Conservation (phyloP, 2,113 vertebrate genomes). For the Rutilus rutilus region DNA sequence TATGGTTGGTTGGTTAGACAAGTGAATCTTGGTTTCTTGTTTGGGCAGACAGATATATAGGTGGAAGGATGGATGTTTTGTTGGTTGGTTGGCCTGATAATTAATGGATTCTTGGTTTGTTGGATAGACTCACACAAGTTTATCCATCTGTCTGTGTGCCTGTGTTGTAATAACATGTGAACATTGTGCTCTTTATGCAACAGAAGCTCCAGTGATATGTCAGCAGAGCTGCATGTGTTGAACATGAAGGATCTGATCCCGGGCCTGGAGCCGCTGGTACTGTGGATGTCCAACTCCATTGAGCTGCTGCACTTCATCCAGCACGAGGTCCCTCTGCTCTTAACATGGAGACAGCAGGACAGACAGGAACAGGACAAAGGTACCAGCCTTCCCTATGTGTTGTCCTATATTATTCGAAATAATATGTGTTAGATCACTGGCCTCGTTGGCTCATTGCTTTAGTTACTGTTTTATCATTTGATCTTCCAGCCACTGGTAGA, state of each 20-base stretch:
- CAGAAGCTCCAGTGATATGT: slow-evolving; percentile 57
- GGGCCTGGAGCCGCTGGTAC: slow-evolving; percentile 71
- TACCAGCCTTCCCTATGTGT: neutral
- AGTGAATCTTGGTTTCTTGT: neutral
- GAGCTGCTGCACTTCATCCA: slow-evolving; percentile 82
- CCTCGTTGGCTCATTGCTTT: neutral
- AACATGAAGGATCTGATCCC: slow-evolving; percentile 68
- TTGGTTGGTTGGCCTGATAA: neutral
- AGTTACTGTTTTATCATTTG: neutral
- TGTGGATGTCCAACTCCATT: slow-evolving; percentile 82
- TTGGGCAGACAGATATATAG: neutral
- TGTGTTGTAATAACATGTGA: neutral
- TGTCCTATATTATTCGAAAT: neutral
- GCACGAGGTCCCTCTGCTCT: slow-evolving; percentile 75
- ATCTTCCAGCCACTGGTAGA: neutral
- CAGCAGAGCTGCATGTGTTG: slow-evolving; percentile 51
- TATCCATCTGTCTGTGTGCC: too few relatives aligned
- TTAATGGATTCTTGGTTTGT: neutral
- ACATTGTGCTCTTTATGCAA: neutral
- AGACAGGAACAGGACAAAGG: slow-evolving; percentile 55
- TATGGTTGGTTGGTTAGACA: neutral
- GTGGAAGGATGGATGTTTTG: neutral
- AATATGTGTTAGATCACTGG: neutral
- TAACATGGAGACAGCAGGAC: slow-evolving; percentile 67
- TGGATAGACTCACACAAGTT: neutral